Evolutionary conservation across 2,888 invertebrate species (phyloP).

Genomic region (Amblyteles armatorius): DNA sequence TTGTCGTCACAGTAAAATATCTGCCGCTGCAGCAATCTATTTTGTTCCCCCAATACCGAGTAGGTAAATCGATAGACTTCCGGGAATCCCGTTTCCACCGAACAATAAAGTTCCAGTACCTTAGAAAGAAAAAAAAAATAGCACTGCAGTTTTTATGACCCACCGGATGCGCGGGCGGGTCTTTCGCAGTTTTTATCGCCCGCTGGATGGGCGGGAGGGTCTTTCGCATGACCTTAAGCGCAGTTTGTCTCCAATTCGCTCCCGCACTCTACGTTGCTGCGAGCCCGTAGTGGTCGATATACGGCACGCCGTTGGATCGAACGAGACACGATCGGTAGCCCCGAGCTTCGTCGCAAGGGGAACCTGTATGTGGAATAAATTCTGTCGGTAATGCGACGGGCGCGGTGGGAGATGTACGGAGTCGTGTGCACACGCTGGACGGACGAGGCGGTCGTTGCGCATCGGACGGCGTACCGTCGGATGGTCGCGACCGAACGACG

Average conservation of each 20-base stretch:
- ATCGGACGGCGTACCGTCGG: constrained; percentile 29
- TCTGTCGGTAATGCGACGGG: not conserved
- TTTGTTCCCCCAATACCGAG: too few species aligned
- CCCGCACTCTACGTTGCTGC: too few species aligned
- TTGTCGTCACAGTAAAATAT: too few species aligned
- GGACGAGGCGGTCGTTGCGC: not conserved
- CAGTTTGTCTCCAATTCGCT: too few species aligned
- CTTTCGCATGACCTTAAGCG: not conserved
- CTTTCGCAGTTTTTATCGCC: too few species aligned
- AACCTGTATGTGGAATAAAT: not conserved
- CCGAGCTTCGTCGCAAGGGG: not conserved
- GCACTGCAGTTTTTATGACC: not conserved
- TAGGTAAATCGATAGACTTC: too few species aligned
- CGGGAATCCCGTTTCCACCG: too few species aligned
- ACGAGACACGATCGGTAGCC: not conserved
- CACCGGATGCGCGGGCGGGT: too few species aligned
- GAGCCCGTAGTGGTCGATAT: too few species aligned
- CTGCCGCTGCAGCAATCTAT: too few species aligned
- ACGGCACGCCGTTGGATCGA: too few species aligned
- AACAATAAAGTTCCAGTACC: too few species aligned
- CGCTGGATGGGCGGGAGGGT: not conserved
- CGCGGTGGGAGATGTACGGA: not conserved
- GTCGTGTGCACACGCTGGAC: not conserved
- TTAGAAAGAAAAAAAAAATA: not conserved
- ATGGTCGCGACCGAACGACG: not conserved